Conservation (phyloP, 2,888 invertebrate genomes). For the Spodoptera exigua region DNA sequence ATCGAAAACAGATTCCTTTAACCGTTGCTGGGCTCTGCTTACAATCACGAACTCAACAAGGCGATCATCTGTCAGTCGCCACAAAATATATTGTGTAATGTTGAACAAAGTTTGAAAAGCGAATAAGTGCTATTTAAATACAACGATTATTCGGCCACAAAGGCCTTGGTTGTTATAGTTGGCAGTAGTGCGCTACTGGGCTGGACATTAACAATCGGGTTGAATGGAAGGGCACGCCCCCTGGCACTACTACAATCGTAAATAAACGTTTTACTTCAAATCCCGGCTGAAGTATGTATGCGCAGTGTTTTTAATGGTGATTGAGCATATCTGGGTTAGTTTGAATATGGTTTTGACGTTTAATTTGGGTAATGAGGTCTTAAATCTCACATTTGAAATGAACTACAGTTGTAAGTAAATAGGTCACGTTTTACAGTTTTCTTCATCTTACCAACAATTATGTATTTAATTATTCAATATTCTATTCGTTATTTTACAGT, state of each 20-base stretch:
- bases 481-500: no score
- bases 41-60: constrained; percentile 20
- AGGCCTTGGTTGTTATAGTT: constrained; percentile 63
- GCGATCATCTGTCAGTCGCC: constrained; percentile 30
- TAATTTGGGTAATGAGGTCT: no score
- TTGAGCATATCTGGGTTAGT: neutral
- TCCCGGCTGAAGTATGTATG: constrained; percentile 23
- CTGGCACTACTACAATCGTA: constrained; percentile 57
- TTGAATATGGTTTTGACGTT: no score
- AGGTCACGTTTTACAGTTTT: no score
- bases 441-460: no score
- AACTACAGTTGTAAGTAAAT: no score
- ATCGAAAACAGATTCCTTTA: no score
- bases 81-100: constrained; percentile 51
- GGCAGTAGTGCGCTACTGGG: constrained; percentile 58
- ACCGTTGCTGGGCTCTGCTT: no score
- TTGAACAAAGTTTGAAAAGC: constrained; percentile 48
- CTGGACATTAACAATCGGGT: constrained; percentile 59
- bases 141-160: constrained; percentile 52
- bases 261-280: constrained; percentile 43
- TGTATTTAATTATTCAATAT: no score
- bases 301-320: neutral
- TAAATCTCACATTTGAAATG: no score
- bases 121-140: constrained; percentile 58
- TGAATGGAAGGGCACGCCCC: constrained; percentile 57